Evolutionary conservation across 2,113 vertebrate species (phyloP).

Genomic region (Hippocampus mohnikei): DNA sequence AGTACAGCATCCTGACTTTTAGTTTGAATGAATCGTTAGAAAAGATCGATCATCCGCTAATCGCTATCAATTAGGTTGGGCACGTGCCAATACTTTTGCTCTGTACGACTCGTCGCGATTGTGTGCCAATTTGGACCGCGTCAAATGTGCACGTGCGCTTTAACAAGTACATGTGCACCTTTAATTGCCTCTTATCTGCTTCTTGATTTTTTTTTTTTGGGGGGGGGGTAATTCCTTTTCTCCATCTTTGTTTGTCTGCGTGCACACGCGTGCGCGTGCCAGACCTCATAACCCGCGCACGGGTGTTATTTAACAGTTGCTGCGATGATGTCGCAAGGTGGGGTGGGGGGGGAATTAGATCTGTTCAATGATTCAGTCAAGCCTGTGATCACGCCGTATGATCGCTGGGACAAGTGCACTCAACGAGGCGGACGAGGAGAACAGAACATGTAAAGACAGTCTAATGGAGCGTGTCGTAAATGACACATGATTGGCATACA

Average conservation of each 20-base stretch:
- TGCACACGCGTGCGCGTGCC: neutral
- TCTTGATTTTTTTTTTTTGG: neutral
- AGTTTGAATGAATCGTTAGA: no score
- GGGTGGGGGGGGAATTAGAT: neutral
- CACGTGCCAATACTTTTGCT: neutral
- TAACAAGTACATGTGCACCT: slow-evolving; percentile 7
- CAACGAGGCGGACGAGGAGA: slow-evolving; percentile 3
- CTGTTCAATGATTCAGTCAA: slow-evolving; percentile 40
- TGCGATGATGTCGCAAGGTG: no score
- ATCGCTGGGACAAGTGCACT: slow-evolving; percentile 16
- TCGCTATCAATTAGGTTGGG: no score
- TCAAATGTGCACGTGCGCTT: slow-evolving; percentile 1
- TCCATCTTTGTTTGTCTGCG: neutral
- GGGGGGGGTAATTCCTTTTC: no score
- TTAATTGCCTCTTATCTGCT: slow-evolving; percentile 14
- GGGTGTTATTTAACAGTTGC: no score
- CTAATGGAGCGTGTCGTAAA: slow-evolving; percentile 10
- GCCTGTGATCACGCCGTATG: slow-evolving; percentile 32
- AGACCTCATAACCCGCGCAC: neutral
- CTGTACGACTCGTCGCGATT: neutral
- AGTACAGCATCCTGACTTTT: no score
- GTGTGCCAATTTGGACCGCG: neutral
- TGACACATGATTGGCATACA: neutral
- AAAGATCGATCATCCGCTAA: no score
- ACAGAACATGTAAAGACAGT: slow-evolving; percentile 9